Evolutionary conservation across 2,113 vertebrate genomes (phyloP), one percentile per base, ranked within the genome.

Genomic region (Dryoscopus gambensis): DNA sequence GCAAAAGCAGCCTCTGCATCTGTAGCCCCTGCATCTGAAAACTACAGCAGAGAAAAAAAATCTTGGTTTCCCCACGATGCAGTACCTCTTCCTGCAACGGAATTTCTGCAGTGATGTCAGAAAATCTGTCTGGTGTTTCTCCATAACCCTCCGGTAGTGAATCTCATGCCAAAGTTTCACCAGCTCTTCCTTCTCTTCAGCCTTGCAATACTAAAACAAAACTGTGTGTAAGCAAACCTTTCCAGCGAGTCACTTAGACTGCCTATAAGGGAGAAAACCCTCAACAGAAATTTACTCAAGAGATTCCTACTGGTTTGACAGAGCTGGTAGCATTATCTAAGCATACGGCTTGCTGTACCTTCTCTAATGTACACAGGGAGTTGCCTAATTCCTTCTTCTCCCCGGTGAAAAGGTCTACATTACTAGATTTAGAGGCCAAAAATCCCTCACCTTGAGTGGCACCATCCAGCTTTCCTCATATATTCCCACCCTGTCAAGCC

Each of bases 111-210:
- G 55, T 0, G 98, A 69, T 6, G 97, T 98, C 91, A 98, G 93
- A 22, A 14, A 79, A 63, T 71, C 67, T 4, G 6, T 78, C 2
- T 83, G 92, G 3, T 90, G 67, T 27, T 87, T 95, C 93, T 88
- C 88, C 97, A 96, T 98, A 39, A 31, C 7, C 57, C 94, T 84
- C 19, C 0, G 35, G 78, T 98, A 98, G 71, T 98, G 98, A 86
- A 98, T 91, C 90, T 98, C 95, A 11, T 98, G 93, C 97, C 98
- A 98, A 49, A 97, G 97, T 28, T 91, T 75, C 59, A 98, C 91
- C 89, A 98, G 76, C n/a, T 98, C 91, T n/a, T 83, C 50, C 52
- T 96, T 97, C 44, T 97, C 97, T 9, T 95, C 86, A n/a, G 91
- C 95, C 50, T 79, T 82, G 73, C 97, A 97, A 15, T 11, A 37